These are phyloP conservation scores for Hydrotaea diabolus DNA, from an alignment of 2,888 invertebrate genomes.

Conservation along the genomic window DNA sequence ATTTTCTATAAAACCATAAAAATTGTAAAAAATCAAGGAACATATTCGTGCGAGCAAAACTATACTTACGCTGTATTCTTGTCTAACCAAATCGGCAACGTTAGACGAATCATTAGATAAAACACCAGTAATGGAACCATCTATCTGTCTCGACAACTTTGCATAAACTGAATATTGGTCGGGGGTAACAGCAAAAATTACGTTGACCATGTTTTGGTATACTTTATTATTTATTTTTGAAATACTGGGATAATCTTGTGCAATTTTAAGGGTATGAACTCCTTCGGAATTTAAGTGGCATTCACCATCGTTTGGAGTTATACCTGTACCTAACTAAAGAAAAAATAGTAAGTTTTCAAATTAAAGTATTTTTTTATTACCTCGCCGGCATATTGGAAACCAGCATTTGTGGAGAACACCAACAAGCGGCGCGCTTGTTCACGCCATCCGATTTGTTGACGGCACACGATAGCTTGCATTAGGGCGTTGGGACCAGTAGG, in stretches of 20 bases:
- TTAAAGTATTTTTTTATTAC: too few species aligned
- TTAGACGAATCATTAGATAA: constrained; percentile 97
- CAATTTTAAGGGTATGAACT: constrained; percentile 90
- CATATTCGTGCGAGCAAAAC: not conserved
- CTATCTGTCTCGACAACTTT: constrained; percentile 91
- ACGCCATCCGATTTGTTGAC: constrained; percentile 96
- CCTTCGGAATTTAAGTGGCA: constrained; percentile 90
- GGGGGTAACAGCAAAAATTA: constrained; percentile 97
- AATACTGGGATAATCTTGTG: constrained; percentile 98
- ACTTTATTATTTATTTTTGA: constrained; percentile 95
- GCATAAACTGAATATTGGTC: constrained; percentile 92
- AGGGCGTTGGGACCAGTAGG: constrained; percentile 95
- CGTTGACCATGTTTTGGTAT: constrained; percentile 96
- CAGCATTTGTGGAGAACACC: constrained; percentile 99
- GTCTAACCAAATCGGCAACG: constrained; percentile 95
- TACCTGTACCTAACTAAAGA: constrained; percentile 93
- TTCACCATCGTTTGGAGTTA: constrained; percentile 94
- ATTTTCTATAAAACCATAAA: constrained; percentile 86
- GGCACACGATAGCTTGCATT: constrained; percentile 98
- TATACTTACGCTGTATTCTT: constrained; percentile 90
- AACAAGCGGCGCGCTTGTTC: constrained; percentile 94
- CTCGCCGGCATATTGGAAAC: constrained; percentile 99
- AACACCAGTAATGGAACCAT: constrained; percentile 95
- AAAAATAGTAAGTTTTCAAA: constrained; percentile 71
- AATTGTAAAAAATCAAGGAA: not conserved